These are phyloP conservation scores for Apodemia duryi DNA, from an alignment of 2,888 invertebrate genomes.

Conservation along the genomic window DNA sequence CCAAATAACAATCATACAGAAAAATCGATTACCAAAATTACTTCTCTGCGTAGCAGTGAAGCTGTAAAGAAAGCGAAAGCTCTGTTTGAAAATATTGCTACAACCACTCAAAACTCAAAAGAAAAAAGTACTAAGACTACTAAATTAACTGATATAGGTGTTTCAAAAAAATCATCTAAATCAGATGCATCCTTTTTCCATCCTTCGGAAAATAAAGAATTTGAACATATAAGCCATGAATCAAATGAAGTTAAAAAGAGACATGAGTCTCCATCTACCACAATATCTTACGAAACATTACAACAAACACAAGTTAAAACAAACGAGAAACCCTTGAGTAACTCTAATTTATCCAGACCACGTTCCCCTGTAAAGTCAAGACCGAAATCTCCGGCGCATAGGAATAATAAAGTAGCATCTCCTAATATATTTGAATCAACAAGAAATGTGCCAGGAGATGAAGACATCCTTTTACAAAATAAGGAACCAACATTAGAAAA, in stretches of 20 bases:
- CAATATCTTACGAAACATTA: background rate
- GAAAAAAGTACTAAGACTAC: constrained; percentile 46
- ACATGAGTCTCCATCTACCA: background rate
- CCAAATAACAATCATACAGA: constrained; percentile 44
- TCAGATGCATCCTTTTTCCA: constrained; percentile 46
- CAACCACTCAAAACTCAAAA: constrained; percentile 52
- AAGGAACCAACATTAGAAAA: constrained; percentile 40
- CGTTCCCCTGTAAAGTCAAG: constrained; percentile 47
- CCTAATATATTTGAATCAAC: constrained; percentile 38
- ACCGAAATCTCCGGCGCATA: constrained; percentile 48
- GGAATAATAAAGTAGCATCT: constrained; percentile 41
- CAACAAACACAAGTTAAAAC: constrained; percentile 30
- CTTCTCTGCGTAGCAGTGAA: constrained; percentile 77
- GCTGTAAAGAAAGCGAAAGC: constrained; percentile 85
- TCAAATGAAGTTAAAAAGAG: background rate
- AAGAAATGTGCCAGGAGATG: constrained; percentile 1
- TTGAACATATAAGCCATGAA: background rate
- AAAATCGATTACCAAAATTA: constrained; percentile 53
- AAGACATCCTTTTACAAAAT: background rate
- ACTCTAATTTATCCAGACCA: constrained; percentile 41
- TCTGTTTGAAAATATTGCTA: constrained; percentile 83
- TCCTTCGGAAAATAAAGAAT: background rate
- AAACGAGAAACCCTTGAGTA: constrained; percentile 43
- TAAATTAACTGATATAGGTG: constrained; percentile 72
- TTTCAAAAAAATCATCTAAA: constrained; percentile 55